Evolutionary conservation across 2,113 vertebrate genomes (phyloP).

Genomic region (Amazona vittata): DNA sequence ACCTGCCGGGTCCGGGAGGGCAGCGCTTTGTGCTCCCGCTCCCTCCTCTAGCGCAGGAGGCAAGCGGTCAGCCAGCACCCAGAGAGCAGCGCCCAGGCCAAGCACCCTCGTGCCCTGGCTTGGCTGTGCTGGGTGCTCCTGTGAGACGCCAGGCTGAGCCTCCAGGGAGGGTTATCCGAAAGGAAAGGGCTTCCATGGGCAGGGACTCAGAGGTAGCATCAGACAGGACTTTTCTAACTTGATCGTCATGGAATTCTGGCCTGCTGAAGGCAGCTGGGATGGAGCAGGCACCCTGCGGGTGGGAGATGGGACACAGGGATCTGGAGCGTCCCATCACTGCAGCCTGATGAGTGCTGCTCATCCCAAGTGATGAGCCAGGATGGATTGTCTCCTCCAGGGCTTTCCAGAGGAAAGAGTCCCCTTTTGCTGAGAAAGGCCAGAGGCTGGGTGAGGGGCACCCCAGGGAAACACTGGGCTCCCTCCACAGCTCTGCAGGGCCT

Average conservation of each 20-base stretch:
- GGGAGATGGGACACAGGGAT: rapidly evolving
- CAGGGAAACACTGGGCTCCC: neutral
- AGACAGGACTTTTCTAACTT: neutral
- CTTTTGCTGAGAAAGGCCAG: neutral
- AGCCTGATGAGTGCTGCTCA: neutral
- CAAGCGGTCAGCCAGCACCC: neutral
- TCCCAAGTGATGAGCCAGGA: neutral
- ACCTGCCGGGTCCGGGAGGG: neutral
- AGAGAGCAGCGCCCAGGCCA: neutral
- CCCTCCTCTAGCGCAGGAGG: neutral
- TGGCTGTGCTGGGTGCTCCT: neutral
- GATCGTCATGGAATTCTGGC: constrained; percentile 6
- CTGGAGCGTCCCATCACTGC: rapidly evolving
- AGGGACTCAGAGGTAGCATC: constrained; percentile 51
- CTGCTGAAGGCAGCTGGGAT: neutral
- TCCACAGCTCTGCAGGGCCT: neutral
- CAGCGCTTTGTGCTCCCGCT: neutral
- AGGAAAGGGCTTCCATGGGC: neutral
- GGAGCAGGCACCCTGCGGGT: neutral
- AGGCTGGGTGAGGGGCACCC: neutral
- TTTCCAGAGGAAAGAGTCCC: neutral
- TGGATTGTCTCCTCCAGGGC: neutral
- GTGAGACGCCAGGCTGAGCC: neutral
- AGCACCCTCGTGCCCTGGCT: rapidly evolving
- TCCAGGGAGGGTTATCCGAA: neutral